phyloP scores from a whole-genome alignment of 2,113 vertebrate genomes.

The Rhodinocichla rosea region DNA sequence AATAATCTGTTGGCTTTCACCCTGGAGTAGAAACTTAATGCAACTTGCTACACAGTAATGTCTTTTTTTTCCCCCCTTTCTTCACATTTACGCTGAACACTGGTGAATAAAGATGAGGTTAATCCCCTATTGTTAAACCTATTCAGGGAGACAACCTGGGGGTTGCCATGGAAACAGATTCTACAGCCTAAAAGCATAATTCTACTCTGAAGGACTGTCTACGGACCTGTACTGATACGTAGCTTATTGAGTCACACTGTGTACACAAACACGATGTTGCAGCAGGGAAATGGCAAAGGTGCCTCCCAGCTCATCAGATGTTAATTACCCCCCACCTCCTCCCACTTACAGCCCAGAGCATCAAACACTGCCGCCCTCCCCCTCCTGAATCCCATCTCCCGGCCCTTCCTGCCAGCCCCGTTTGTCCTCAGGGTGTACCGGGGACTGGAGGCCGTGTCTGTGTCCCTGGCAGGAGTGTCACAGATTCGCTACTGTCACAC shows the following conservation, averaged over 20 bases:
- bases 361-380: neutral
- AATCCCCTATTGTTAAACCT: slow-evolving; percentile 42
- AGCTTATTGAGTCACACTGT: neutral
- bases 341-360: neutral
- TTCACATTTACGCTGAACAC: neutral
- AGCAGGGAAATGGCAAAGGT: neutral
- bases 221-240: neutral
- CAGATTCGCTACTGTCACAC: neutral
- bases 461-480: neutral
- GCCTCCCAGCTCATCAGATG: neutral
- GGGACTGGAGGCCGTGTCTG: accelerated
- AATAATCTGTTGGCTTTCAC: neutral
- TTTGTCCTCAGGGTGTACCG: neutral
- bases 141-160: slow-evolving; percentile 38
- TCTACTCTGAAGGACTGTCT: neutral
- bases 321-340: neutral
- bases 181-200: neutral
- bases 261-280: neutral
- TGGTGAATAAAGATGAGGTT: slow-evolving; percentile 58
- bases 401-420: neutral
- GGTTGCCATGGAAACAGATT: slow-evolving; percentile 63
- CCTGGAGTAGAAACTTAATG: neutral
- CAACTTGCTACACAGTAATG: neutral
- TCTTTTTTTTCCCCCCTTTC: accelerated
- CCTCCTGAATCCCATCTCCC: neutral